These are phyloP conservation scores for Drosophila navojoa DNA, from an alignment of 1,140 invertebrate genomes.

Conservation along the genomic window DNA sequence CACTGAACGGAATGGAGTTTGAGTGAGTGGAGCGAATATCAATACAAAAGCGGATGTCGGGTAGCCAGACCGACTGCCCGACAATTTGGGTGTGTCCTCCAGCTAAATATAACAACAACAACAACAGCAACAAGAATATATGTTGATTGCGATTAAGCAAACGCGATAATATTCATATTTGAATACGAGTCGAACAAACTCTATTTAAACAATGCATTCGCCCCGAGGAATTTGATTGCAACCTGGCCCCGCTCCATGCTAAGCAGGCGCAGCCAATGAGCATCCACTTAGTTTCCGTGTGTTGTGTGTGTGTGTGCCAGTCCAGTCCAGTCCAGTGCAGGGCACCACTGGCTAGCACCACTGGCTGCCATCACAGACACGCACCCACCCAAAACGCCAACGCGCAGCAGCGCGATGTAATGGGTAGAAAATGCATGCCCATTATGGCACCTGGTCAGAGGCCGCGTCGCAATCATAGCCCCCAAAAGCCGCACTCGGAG, in stretches of 20 bases:
- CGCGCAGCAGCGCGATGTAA: slow-evolving; percentile 43
- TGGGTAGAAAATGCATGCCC: slow-evolving; percentile 72
- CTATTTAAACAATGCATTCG: slow-evolving; percentile 77
- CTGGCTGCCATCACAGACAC: slow-evolving; percentile 45
- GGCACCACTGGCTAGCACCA: neutral
- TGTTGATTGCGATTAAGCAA: slow-evolving; percentile 81
- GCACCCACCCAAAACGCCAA: slow-evolving; percentile 68
- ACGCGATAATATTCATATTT: slow-evolving; percentile 83
- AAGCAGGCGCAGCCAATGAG: slow-evolving; percentile 56
- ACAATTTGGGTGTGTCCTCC: slow-evolving; percentile 58
- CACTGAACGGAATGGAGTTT: slow-evolving; percentile 22
- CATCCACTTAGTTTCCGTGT: slow-evolving; percentile 10
- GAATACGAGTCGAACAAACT: slow-evolving; percentile 70
- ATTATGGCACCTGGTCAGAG: slow-evolving; percentile 77
- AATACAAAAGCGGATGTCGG: slow-evolving; percentile 41
- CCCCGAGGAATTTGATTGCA: slow-evolving; percentile 51
- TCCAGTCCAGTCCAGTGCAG: slow-evolving; percentile 1
- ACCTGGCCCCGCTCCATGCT: slow-evolving; percentile 16
- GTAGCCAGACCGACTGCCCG: slow-evolving; percentile 5
- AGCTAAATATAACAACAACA: slow-evolving; percentile 16
- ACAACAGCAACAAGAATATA: slow-evolving; percentile 36
- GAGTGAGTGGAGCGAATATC: slow-evolving; percentile 42
- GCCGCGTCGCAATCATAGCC: slow-evolving; percentile 5
- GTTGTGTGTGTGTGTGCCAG: neutral
- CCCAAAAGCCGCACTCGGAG: neutral